Evolutionary conservation across 2,797 vertebrate genomes (phyloP).

Genomic region (Masticophis lateralis): DNA sequence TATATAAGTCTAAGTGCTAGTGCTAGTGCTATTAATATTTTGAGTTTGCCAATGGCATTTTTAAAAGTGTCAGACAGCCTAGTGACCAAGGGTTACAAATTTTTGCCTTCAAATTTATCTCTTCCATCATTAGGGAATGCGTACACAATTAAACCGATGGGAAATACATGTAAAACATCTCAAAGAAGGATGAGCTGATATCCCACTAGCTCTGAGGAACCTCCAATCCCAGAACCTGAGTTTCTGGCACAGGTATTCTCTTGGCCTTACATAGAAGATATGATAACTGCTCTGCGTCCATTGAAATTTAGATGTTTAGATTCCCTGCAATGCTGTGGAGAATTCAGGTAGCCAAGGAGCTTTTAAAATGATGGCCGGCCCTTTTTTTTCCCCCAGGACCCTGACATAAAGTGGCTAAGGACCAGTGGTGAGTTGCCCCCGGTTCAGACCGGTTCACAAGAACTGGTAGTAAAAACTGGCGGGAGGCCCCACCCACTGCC

Average conservation of each 20-base stretch:
- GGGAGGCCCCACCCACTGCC: no score
- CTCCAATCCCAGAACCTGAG: not conserved
- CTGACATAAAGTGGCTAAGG: not conserved
- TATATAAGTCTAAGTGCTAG: no score
- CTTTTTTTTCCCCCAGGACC: not conserved
- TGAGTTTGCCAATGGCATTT: not conserved
- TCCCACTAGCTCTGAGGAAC: not conserved
- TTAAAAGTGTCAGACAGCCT: not conserved
- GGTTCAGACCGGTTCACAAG: no score
- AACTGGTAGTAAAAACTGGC: no score
- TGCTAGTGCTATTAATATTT: not conserved
- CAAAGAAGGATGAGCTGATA: not conserved
- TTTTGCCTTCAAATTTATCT: not conserved
- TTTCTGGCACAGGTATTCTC: not conserved
- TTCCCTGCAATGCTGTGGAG: not conserved
- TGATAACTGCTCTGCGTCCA: not conserved
- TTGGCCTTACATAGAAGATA: not conserved
- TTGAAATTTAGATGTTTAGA: not conserved
- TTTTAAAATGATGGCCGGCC: not conserved
- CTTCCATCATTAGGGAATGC: not conserved
- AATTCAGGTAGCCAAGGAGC: not conserved
- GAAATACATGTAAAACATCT: not conserved
- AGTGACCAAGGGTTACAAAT: not conserved
- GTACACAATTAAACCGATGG: not conserved
- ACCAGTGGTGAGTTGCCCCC: no score